Base-by-base conservation (phyloP, 23 tunicate genomes). In the Oikopleura vanhoeffeni region DNA sequence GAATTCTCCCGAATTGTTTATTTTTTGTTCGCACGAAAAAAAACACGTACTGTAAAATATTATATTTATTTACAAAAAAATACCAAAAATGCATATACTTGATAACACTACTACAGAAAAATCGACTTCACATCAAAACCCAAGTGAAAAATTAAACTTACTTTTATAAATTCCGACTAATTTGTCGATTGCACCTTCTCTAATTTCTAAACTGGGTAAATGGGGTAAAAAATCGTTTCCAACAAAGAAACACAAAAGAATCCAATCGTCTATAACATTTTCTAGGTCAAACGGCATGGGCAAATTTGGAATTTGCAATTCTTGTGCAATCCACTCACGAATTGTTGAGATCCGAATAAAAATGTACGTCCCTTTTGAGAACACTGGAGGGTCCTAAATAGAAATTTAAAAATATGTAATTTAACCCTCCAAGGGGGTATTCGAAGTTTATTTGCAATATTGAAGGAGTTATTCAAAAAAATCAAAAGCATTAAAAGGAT, bases 141-240 rank as follows among this genome's bases (percentile, higher is more conserved):
- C n/a, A n/a, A n/a, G n/a, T 38, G 34, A 84, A 67, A 0, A 85
- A 41, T 27, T 33, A 4, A 18, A 49, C 60, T 49, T 49, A 49
- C 60, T 8, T 83, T 93, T 93, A 84, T 93, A 93, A 0, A 93
- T 83, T 41, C 85, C 75, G 35, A 93, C 94, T 24, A 93, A 89
- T 76, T 93, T 93, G 84, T 93, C 98, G 83, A 93, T 93, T 0
- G 98, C 98, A 34, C 98, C 98, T 76, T 93, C 98, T 57, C 98
- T 84, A 40, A 93, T 93, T 41, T 88, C 94, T 4, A 93, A 84
- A 0, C 94, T 90, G 1, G 98, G 98, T 13, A 93, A 83, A 83
- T 93, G 98, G 40, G 98, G 98, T 4, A 93, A 89, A 67, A 93
- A 93, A 40, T 93, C 98, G 41, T 93, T 93, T 24, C 98, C 98